phyloP scores from a whole-genome alignment of 1,140 invertebrate genomes.

The Hycleus cichorii region DNA sequence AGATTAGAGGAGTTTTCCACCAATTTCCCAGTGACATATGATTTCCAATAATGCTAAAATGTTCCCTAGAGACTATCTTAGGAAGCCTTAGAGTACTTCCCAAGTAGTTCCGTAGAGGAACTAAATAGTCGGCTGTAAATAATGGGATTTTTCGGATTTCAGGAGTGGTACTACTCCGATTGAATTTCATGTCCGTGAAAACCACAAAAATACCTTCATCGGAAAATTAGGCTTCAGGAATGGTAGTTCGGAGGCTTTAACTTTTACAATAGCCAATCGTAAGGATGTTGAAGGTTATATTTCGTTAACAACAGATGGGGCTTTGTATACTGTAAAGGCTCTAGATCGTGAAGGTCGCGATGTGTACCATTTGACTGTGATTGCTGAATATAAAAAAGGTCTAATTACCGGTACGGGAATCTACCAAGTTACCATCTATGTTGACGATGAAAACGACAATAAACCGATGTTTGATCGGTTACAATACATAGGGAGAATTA shows the following conservation, averaged over 20 bases:
- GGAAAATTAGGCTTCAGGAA: constrained; percentile 63
- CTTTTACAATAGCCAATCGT: constrained; percentile 71
- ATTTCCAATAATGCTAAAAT: no score
- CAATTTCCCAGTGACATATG: no score
- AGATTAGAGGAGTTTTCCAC: no score
- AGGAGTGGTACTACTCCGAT: constrained; percentile 58
- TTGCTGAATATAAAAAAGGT: constrained; percentile 64
- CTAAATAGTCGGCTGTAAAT: no score
- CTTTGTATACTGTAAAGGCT: constrained; percentile 64
- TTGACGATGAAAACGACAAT: constrained; percentile 89
- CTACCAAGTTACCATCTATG: constrained; percentile 68
- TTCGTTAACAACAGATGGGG: constrained; percentile 66
- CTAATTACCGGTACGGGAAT: constrained; percentile 56
- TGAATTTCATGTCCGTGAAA: constrained; percentile 71
- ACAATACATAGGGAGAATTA: constrained; percentile 68
- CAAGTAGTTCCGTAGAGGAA: no score
- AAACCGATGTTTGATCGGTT: constrained; percentile 68
- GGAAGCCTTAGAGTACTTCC: no score
- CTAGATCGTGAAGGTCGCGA: constrained; percentile 70
- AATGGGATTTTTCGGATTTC: constrained; percentile 23
- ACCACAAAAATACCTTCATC: constrained; percentile 64
- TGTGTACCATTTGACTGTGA: constrained; percentile 69
- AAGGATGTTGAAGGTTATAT: constrained; percentile 69
- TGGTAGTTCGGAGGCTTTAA: constrained; percentile 45
- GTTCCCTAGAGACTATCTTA: no score